phyloP scores from a whole-genome alignment of 1,140 invertebrate species.

The Globodera ellingtonae region DNA sequence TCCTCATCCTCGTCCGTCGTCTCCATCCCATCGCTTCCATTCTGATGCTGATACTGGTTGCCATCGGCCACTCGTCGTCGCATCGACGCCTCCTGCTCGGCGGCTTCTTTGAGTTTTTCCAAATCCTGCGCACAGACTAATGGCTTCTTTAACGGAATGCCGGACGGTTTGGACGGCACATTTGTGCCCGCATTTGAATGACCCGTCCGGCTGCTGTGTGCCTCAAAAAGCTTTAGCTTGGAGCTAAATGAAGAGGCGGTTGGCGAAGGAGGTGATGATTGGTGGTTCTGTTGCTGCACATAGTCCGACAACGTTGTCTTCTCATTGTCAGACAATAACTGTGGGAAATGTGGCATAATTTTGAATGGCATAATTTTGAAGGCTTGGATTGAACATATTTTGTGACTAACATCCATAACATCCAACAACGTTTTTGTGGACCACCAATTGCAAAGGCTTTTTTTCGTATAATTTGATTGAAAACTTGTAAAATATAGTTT shows the following conservation, averaged over 20 bases:
- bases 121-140: slow-evolving; percentile 35
- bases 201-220: not conserved
- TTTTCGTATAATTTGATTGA: too few species aligned
- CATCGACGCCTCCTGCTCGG: not conserved
- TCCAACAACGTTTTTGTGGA: too few species aligned
- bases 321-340: not conserved
- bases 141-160: slow-evolving; percentile 37
- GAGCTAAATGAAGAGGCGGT: slow-evolving; percentile 29
- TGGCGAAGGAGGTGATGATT: not conserved
- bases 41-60: slow-evolving; percentile 4
- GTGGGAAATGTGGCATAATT: not conserved
- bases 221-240: slow-evolving; percentile 28
- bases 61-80: slow-evolving; percentile 15
- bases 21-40: not conserved
- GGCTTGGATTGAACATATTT: too few species aligned
- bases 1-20: slow-evolving; percentile 4
- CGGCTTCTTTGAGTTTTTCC: slow-evolving; percentile 36
- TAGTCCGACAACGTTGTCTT: not conserved
- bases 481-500: too few species aligned
- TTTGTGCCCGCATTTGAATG: too few species aligned
- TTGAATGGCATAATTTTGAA: not conserved
- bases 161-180: not conserved
- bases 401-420: too few species aligned
- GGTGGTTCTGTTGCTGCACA: not conserved
- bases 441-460: too few species aligned